Percentiles rank a stretch among this genome's conserved stretches.
Evolutionary conservation across 2,797 vertebrate genomes (phyloP).

Genomic region (Gallinago nigripennis): DNA sequence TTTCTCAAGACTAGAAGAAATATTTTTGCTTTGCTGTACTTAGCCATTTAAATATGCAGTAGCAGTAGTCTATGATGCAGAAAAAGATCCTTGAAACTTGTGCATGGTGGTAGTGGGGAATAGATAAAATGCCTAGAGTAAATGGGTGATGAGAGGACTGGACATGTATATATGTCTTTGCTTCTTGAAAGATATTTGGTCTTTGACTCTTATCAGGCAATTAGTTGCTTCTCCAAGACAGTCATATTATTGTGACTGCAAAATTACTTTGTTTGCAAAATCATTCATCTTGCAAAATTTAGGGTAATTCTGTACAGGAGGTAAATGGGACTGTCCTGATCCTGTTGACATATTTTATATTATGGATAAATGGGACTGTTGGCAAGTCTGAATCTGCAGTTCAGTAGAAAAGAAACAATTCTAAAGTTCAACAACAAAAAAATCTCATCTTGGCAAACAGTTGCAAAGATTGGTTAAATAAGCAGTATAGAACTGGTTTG

Average conservation of each 20-base stretch:
- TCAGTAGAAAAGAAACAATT: background rate
- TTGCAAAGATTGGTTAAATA: background rate
- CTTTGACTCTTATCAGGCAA: background rate
- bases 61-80: background rate
- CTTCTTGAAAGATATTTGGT: background rate
- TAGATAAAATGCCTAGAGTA: background rate
- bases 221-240: background rate
- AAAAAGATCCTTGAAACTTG: background rate
- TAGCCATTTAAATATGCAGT: background rate
- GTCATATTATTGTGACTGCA: background rate
- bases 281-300: background rate
- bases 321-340: background rate
- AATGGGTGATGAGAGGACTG: background rate
- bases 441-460: background rate
- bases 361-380: background rate
- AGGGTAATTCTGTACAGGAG: background rate
- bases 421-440: background rate
- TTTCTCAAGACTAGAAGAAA: background rate
- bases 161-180: background rate
- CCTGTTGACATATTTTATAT: background rate
- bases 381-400: background rate
- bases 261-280: background rate
- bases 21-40: background rate
- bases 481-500: background rate
- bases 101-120: accelerated